These are phyloP conservation scores for Heliconius sara DNA, from an alignment of 2,888 invertebrate genomes.

Conservation along the genomic window DNA sequence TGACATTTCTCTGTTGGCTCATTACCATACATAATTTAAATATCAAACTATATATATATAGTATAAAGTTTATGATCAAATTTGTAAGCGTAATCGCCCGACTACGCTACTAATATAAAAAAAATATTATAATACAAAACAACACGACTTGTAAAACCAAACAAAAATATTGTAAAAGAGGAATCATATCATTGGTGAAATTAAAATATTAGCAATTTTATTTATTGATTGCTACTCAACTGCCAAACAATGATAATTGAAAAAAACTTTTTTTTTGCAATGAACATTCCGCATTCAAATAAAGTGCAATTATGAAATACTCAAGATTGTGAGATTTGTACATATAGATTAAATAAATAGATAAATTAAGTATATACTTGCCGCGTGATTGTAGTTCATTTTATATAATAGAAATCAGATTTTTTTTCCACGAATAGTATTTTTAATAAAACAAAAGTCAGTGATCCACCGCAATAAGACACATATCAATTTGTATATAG, in stretches of 20 bases:
- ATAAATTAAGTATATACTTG: conserved; percentile 78
- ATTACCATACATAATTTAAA: not conserved
- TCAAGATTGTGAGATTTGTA: conserved; percentile 82
- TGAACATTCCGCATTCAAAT: conserved; percentile 53
- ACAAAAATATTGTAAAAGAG: not conserved
- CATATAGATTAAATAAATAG: conserved; percentile 70
- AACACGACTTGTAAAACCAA: not conserved
- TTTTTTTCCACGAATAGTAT: conserved; percentile 41
- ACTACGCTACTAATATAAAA: not conserved
- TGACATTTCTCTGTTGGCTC: not conserved
- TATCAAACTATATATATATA: too few species aligned
- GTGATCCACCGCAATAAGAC: conserved; percentile 68
- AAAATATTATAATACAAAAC: not conserved
- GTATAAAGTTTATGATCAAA: not conserved
- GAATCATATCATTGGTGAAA: not conserved
- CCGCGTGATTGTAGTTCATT: conserved; percentile 46
- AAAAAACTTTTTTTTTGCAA: conserved; percentile 12
- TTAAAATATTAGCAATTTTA: conserved; percentile 3
- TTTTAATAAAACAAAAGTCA: conserved; percentile 42
- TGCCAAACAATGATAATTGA: conserved; percentile 13
- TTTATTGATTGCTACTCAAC: not conserved
- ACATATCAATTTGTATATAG: conserved; percentile 74
- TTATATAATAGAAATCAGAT: conserved; percentile 43
- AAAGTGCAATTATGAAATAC: conserved; percentile 83
- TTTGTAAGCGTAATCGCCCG: not conserved